These are phyloP conservation scores for Ostrea denselamellosa DNA, from an alignment of 1,140 invertebrate genomes.

Conservation along the genomic window DNA sequence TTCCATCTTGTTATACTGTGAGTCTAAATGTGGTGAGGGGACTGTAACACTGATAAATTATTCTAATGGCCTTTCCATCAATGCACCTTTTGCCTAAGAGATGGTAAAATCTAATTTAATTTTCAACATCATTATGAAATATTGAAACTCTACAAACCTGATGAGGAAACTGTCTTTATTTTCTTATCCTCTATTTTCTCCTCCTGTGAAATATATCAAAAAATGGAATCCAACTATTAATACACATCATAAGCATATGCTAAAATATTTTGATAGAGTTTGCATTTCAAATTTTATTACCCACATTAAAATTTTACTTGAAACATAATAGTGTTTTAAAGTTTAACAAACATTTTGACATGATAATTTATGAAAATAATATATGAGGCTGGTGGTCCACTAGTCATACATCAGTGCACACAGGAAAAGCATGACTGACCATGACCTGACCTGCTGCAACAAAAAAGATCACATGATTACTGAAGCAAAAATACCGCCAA, in stretches of 20 bases:
- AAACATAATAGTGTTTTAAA: background rate
- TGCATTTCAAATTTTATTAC: background rate
- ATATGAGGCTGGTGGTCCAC: slow-evolving; percentile 20
- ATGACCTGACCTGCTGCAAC: slow-evolving; percentile 33
- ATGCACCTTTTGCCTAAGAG: too few relatives aligned
- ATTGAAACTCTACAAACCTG: background rate
- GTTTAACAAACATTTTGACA: background rate
- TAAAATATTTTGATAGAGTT: background rate
- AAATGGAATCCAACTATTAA: background rate
- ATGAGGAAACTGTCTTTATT: background rate
- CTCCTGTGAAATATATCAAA: slow-evolving; percentile 1
- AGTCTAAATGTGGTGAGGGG: too few relatives aligned
- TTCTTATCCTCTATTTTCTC: slow-evolving; percentile 13
- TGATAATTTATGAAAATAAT: too few relatives aligned
- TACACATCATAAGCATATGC: background rate
- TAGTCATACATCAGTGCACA: slow-evolving; percentile 26
- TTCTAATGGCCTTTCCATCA: too few relatives aligned
- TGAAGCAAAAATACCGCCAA: slow-evolving; percentile 32
- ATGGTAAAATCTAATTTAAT: too few relatives aligned
- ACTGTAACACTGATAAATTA: too few relatives aligned
- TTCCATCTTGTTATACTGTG: too few relatives aligned
- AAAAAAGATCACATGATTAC: slow-evolving; percentile 32
- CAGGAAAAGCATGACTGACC: slow-evolving; percentile 8
- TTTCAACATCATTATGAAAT: too few relatives aligned
- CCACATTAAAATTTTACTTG: background rate